A percentile compares a stretch with the other conserved stretches of the same genome.
Evolutionary conservation across 2,888 invertebrate species (phyloP).

Genomic region (Drosophila barbarae): DNA sequence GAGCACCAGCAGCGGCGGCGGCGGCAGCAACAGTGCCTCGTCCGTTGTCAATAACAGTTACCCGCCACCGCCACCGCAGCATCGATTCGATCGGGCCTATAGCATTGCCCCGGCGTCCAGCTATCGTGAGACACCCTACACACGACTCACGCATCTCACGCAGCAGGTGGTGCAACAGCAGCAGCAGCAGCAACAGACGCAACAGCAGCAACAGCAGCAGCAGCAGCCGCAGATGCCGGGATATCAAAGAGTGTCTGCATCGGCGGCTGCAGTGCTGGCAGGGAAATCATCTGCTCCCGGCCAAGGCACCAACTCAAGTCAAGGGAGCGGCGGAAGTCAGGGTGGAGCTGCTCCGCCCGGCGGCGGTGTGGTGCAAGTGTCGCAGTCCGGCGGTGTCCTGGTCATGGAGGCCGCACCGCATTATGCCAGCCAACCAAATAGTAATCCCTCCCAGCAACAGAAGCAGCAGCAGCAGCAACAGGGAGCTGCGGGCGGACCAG

Average conservation of each 20-base stretch:
- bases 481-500: conserved; percentile 45
- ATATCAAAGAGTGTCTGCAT: conserved; percentile 34
- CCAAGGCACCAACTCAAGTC: conserved; percentile 73
- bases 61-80: conserved; percentile 64
- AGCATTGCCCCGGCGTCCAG: conserved; percentile 76
- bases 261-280: conserved; percentile 46
- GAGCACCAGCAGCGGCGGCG: conserved; percentile 13
- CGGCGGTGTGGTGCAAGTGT: conserved; percentile 62
- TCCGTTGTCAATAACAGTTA: conserved; percentile 77
- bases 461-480: conserved; percentile 48
- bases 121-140: conserved; percentile 79
- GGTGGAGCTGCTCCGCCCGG: conserved; percentile 41
- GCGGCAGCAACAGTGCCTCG: conserved; percentile 63
- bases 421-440: conserved; percentile 52
- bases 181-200: conserved; percentile 36
- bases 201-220: conserved; percentile 48
- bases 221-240: conserved; percentile 39
- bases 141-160: conserved; percentile 76
- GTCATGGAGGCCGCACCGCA: conserved; percentile 68
- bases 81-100: conserved; percentile 78
- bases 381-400: conserved; percentile 62
- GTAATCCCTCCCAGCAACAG: conserved; percentile 49
- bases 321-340: conserved; percentile 47
- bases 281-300: conserved; percentile 7
- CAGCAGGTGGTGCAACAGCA: conserved; percentile 53